Conservation (phyloP, 2,113 vertebrate genomes). For the Colistium nudipinnis region DNA sequence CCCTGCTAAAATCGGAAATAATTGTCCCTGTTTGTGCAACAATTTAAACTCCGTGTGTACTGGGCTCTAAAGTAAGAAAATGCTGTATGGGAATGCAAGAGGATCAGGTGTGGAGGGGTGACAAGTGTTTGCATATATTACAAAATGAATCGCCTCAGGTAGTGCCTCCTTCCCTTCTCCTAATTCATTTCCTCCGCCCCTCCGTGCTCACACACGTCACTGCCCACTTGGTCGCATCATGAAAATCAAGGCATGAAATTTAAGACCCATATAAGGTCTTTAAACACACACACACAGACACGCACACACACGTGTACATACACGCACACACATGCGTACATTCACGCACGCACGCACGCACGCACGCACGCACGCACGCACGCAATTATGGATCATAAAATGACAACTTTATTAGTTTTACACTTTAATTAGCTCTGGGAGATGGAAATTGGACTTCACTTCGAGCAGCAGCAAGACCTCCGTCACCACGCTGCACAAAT, state of each 20-base stretch:
- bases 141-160: slow-evolving; percentile 31
- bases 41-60: slow-evolving; percentile 11
- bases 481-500: slow-evolving; percentile 23
- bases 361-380: background rate
- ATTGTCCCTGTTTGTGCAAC: slow-evolving; percentile 24
- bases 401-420: slow-evolving; percentile 2
- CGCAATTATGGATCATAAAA: too few relatives aligned
- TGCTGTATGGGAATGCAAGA: slow-evolving; percentile 9
- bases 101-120: slow-evolving; percentile 41
- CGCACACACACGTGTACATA: slow-evolving; percentile 9
- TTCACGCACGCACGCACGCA: slow-evolving; percentile 5
- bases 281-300: slow-evolving; percentile 5
- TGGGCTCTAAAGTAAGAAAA: slow-evolving; percentile 54
- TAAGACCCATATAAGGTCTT: slow-evolving; percentile 11
- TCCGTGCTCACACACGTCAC: slow-evolving; percentile 8
- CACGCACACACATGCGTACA: slow-evolving; percentile 16
- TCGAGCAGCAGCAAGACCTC: slow-evolving; percentile 1
- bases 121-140: slow-evolving; percentile 54
- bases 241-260: slow-evolving; percentile 33
- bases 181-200: slow-evolving; percentile 37
- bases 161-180: slow-evolving; percentile 6
- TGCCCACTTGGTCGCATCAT: too few relatives aligned
- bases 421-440: slow-evolving; percentile 37
- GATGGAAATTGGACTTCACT: slow-evolving; percentile 46
- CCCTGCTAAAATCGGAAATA: slow-evolving; percentile 25